These are phyloP conservation scores for Malacoctenus gilli DNA, from an alignment of 2,797 vertebrate genomes.

Conservation along the genomic window DNA sequence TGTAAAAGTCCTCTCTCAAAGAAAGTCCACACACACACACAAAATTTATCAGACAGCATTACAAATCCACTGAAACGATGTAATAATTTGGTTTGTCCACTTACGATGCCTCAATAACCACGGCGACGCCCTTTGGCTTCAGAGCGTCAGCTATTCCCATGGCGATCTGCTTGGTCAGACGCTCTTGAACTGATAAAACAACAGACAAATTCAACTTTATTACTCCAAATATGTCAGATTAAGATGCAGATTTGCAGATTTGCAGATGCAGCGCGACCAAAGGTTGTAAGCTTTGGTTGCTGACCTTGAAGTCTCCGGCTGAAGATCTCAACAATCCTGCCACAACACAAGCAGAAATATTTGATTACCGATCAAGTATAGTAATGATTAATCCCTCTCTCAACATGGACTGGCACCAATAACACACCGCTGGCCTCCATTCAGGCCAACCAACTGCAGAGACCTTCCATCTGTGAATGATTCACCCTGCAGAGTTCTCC, in stretches of 20 bases:
- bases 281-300: too few relatives aligned
- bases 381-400: constrained; percentile 59
- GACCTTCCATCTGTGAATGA: constrained; percentile 49
- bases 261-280: not conserved
- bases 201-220: not conserved
- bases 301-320: constrained; percentile 89
- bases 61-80: too few relatives aligned
- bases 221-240: not conserved
- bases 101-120: constrained; percentile 84
- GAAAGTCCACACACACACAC: too few relatives aligned
- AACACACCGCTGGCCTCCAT: constrained; percentile 11
- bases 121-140: constrained; percentile 82
- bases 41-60: too few relatives aligned
- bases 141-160: constrained; percentile 82
- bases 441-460: constrained; percentile 7
- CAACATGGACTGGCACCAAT: constrained; percentile 37
- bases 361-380: constrained; percentile 30
- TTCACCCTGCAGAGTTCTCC: constrained; percentile 42
- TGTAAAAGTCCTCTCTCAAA: too few relatives aligned
- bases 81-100: constrained; percentile 36
- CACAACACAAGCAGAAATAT: constrained; percentile 27
- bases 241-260: not conserved
- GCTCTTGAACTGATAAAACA: constrained; percentile 82
- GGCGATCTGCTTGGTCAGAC: constrained; percentile 86
- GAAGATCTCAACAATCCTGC: constrained; percentile 88